Evolutionary conservation across 2,888 invertebrate species (phyloP).

Genomic region (Mimachlamys varia): DNA sequence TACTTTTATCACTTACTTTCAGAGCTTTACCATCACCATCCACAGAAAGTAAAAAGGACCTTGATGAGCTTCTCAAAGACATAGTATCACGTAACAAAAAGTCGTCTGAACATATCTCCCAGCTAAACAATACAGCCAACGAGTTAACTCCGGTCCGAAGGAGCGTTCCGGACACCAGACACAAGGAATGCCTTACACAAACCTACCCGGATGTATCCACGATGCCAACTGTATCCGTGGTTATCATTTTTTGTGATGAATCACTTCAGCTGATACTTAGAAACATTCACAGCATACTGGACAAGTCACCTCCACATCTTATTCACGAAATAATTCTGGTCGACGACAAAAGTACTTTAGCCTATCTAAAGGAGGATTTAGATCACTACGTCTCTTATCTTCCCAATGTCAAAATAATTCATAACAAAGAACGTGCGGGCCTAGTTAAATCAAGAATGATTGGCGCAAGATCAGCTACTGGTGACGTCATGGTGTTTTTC

Average conservation of each 20-base stretch:
- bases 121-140: not conserved
- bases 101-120: not conserved
- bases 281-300: constrained; percentile 81
- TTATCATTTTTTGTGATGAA: constrained; percentile 89
- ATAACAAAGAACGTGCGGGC: constrained; percentile 95
- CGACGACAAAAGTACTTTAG: constrained; percentile 80
- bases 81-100: not conserved
- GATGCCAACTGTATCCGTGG: constrained; percentile 47
- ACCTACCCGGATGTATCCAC: not conserved
- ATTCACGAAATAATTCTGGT: constrained; percentile 83
- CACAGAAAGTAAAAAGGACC: not conserved
- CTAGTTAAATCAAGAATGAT: constrained; percentile 95
- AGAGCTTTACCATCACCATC: not conserved
- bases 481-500: constrained; percentile 95
- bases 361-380: not conserved
- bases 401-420: constrained; percentile 94
- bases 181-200: not conserved
- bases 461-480: constrained; percentile 92
- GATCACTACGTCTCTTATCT: constrained; percentile 93
- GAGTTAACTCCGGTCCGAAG: not conserved
- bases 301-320: constrained; percentile 81
- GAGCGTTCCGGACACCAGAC: not conserved
- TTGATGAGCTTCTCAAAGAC: not conserved
- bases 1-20: too few relatives aligned
- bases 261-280: constrained; percentile 79